phyloP scores from a whole-genome alignment of 2,797 vertebrate genomes.

The Propithecus perrieri region DNA sequence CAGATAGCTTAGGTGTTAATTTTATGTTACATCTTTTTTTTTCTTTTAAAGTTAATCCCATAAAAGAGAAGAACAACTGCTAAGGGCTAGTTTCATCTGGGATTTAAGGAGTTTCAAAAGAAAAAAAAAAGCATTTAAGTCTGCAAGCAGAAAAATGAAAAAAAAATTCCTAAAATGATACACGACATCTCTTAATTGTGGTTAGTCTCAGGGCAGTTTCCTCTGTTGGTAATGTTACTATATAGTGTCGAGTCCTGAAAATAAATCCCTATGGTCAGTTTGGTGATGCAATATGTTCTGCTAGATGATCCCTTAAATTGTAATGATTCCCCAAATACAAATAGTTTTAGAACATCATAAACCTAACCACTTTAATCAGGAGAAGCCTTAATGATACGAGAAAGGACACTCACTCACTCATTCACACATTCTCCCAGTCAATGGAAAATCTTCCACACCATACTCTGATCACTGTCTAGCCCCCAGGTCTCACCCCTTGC shows the following conservation, averaged over 20 bases:
- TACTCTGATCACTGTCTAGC: neutral
- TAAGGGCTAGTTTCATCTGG: slow-evolving; percentile 58
- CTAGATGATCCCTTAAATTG: neutral
- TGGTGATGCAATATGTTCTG: neutral
- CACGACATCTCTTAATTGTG: slow-evolving; percentile 9
- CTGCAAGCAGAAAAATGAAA: neutral
- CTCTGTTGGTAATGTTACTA: neutral
- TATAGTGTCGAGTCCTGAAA: slow-evolving; percentile 7
- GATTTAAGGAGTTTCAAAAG: slow-evolving; percentile 65
- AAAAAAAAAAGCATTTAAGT: neutral
- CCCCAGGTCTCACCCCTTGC: neutral
- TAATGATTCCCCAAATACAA: slow-evolving; percentile 13
- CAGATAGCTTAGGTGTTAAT: slow-evolving; percentile 55
- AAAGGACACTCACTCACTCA: neutral
- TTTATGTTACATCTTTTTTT: slow-evolving; percentile 44
- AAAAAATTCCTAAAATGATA: slow-evolving; percentile 35
- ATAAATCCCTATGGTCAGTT: neutral
- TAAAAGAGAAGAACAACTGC: slow-evolving; percentile 59
- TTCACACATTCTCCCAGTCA: neutral
- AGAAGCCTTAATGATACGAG: neutral
- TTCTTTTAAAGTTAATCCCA: slow-evolving; percentile 63
- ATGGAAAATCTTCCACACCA: neutral
- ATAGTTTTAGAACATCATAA: slow-evolving; percentile 18
- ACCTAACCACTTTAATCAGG: neutral
- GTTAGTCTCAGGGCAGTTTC: neutral